Conservation (phyloP, 2,113 vertebrate genomes). For the Anguilla japonica region DNA sequence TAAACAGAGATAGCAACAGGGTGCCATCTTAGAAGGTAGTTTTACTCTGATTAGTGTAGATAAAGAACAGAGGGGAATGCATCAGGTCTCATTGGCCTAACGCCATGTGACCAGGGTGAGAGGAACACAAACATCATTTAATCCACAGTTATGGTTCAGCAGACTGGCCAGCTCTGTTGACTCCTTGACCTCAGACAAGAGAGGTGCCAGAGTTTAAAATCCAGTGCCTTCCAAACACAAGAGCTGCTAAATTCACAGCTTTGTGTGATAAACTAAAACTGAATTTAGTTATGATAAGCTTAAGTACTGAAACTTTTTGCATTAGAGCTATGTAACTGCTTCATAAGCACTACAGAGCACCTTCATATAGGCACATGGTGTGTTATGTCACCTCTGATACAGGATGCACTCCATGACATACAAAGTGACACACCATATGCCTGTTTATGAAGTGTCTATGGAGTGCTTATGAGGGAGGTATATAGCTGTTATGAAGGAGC, state of each 20-base stretch:
- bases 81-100: neutral
- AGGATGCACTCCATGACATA: no score
- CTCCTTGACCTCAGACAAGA: neutral
- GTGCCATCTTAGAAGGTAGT: neutral
- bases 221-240: no score
- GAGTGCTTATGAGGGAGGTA: no score
- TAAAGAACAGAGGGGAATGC: neutral
- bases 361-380: no score
- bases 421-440: no score
- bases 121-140: neutral
- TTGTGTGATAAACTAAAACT: neutral
- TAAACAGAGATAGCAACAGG: neutral
- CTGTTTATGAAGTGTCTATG: no score
- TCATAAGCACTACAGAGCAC: no score
- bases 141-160: neutral
- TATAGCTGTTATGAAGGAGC: no score
- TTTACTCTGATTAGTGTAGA: slow-evolving; percentile 1
- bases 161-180: neutral
- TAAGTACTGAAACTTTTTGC: no score
- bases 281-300: no score
- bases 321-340: no score
- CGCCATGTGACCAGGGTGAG: neutral
- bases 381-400: no score
- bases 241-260: neutral
- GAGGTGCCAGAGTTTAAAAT: neutral